Conservation (phyloP, 2,888 invertebrate genomes). For the Hypena proboscidalis region DNA sequence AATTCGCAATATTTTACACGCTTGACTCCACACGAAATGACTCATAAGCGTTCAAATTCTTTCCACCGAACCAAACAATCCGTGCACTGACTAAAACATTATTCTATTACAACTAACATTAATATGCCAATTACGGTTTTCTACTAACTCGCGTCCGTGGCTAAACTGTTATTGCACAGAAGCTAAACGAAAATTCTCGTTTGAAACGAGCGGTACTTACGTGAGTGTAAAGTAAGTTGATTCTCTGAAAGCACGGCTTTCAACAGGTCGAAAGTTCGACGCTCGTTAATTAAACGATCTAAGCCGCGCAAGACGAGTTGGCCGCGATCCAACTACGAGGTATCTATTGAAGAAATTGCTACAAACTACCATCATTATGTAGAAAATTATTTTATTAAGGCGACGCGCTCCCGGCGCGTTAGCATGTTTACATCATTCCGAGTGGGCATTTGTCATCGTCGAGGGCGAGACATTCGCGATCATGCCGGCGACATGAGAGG, state of each 20-base stretch:
- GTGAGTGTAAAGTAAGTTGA: conserved; percentile 70
- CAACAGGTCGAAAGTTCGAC: conserved; percentile 84
- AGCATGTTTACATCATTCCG: conserved; percentile 62
- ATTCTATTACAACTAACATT: conserved; percentile 25
- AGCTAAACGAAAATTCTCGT: conserved; percentile 51
- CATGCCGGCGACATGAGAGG: conserved; percentile 43
- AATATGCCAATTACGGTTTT: conserved; percentile 34
- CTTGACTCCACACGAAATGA: conserved; percentile 22
- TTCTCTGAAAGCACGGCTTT: conserved; percentile 74
- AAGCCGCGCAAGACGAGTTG: conserved; percentile 74
- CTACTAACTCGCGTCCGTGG: conserved; percentile 17
- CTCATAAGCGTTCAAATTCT: conserved; percentile 21
- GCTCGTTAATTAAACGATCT: conserved; percentile 83
- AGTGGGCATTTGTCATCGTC: conserved; percentile 59
- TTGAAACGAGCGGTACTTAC: conserved; percentile 55
- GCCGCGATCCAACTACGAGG: conserved; percentile 68
- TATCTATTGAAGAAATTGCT: conserved; percentile 80
- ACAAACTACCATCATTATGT: conserved; percentile 65
- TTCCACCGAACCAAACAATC: conserved; percentile 21
- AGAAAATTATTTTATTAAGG: conserved; percentile 65
- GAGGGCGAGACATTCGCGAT: conserved; percentile 50
- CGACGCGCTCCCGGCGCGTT: conserved; percentile 56
- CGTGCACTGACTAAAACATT: conserved; percentile 15
- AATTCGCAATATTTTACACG: conserved; percentile 27
- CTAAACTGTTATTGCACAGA: conserved; percentile 37